phyloP scores from a whole-genome alignment of 2,113 vertebrate genomes.

The Oncorhynchus masou region DNA sequence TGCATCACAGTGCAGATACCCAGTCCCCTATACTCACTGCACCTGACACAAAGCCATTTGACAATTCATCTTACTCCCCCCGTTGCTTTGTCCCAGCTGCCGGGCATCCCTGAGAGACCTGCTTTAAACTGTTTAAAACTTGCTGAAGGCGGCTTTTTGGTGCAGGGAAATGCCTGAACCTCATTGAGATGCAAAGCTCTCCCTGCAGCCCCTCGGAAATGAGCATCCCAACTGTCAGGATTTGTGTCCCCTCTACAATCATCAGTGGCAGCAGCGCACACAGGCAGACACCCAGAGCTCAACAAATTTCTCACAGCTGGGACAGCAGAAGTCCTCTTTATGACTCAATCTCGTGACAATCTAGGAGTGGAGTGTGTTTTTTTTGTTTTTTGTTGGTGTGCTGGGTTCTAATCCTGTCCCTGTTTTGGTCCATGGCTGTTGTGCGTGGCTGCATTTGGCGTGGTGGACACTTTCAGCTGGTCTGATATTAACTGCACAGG shows the following conservation, averaged over 20 bases:
- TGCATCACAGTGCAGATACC: neutral
- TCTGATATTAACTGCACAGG: neutral
- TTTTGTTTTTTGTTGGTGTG: neutral
- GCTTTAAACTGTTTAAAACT: neutral
- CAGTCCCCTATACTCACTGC: neutral
- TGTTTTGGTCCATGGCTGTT: neutral
- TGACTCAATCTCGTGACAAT: neutral
- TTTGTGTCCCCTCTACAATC: neutral
- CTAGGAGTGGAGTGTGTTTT: neutral
- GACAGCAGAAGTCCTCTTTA: neutral
- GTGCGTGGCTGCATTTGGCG: neutral
- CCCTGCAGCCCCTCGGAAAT: constrained; percentile 1
- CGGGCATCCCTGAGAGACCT: neutral
- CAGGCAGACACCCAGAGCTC: constrained; percentile 1
- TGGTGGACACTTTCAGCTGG: neutral
- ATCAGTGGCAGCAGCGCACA: neutral
- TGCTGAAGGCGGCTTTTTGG: neutral
- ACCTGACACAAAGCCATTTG: neutral
- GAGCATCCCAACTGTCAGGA: neutral
- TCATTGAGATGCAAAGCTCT: constrained; percentile 18
- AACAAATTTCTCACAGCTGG: neutral
- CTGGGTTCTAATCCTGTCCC: neutral
- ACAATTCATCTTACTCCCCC: neutral
- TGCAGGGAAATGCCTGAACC: neutral
- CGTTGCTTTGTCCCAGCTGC: neutral